phyloP scores from a whole-genome alignment of 2,888 invertebrate genomes.

The Hirudinaria manillensis region DNA sequence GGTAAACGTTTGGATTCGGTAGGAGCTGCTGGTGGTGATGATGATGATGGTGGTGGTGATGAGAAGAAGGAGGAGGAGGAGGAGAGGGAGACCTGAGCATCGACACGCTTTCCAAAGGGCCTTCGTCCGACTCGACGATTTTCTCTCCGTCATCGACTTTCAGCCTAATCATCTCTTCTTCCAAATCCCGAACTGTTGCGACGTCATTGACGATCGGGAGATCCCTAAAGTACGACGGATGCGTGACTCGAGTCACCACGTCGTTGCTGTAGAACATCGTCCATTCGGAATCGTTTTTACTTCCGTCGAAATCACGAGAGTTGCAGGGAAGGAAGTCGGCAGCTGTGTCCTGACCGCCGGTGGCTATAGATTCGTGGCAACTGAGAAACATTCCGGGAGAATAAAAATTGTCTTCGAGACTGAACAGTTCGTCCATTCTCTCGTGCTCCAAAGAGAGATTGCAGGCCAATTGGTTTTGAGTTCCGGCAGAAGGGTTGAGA shows the following conservation, averaged over 20 bases:
- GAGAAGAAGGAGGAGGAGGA: background rate
- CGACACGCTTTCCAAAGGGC: no score
- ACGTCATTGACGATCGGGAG: background rate
- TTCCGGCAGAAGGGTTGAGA: background rate
- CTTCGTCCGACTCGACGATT: constrained; percentile 2
- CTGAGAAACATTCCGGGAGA: constrained; percentile 19
- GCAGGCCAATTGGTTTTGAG: background rate
- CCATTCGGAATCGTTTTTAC: background rate
- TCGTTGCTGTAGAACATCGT: background rate
- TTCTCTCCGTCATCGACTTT: background rate
- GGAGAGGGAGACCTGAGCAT: background rate
- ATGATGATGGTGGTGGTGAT: background rate
- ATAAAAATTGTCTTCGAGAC: constrained; percentile 8
- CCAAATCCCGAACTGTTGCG: background rate
- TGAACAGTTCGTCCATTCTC: constrained; percentile 7
- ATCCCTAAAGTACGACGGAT: constrained; percentile 7
- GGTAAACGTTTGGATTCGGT: background rate
- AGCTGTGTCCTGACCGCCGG: constrained; percentile 5
- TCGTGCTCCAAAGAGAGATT: constrained; percentile 19
- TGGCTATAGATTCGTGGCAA: constrained; percentile 19
- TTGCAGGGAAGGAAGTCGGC: constrained; percentile 14
- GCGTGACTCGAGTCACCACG: background rate
- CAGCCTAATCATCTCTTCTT: constrained; percentile 17
- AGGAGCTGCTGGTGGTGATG: constrained; percentile 1
- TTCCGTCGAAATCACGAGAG: background rate